Evolutionary conservation across 2,888 invertebrate genomes (phyloP), one percentile per base, ranked within the genome.

Genomic region (Drosophila austrosaltans): DNA sequence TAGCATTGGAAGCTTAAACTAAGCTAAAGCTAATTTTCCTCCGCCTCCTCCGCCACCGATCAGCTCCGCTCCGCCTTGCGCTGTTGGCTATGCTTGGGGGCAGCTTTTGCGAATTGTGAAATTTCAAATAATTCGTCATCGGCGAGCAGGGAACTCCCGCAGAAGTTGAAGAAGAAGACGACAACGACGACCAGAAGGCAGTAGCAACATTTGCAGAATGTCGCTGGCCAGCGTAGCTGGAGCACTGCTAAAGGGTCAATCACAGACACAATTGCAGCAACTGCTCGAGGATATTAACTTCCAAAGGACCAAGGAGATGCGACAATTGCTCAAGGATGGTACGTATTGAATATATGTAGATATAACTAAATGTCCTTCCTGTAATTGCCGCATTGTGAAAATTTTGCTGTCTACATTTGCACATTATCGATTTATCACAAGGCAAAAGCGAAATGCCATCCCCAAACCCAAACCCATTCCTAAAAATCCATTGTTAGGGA

Each of bases 241-340:
- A 60, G 89, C 89, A 68, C 78, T 92, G 40, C 75, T 92, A 25
- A 92, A 91, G 76, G 89, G 91, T 36, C 36, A 36, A 36, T 36
- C 36, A 30, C 92, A 92, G 72, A 96, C 96, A 36, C 95, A 96
- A 92, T 93, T 98, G 82, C 97, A 97, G 90, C 97, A 97, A 90
- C 93, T 98, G 66, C 93, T 98, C 71, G 97, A 97, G 91, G 98
- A 98, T 92, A 98, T 98, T 79, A 97, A 97, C 93, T 98, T 97
- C 89, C 97, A 98, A 92, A 94, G 97, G 78, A 97, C 97, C 63
- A 97, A 98, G 92, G 97, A 97, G 93, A 96, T 97, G 95, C 94
- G 97, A 58, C 97, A 97, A 92, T 93, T 97, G 82, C 94, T 97
- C 88, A 97, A 97, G 93, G 97, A 97, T 93, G 97, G 97, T 97